Base-by-base conservation (phyloP, 2,888 invertebrate genomes). In the Tachina lurida region DNA sequence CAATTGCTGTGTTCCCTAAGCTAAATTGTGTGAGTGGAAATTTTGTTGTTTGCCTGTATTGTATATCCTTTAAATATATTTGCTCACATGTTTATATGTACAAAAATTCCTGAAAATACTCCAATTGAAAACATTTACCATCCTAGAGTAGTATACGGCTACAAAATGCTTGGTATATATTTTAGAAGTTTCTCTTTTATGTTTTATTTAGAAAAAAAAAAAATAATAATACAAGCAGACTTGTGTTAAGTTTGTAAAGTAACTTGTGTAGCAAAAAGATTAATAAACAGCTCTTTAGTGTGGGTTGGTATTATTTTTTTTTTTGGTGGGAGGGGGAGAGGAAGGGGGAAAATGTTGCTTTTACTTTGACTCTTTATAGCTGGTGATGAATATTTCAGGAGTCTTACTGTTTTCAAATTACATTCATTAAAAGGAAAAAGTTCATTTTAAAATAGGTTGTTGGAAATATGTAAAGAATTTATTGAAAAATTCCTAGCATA, bases 41-140 rank as follows among this genome's bases (percentile, higher is more conserved):
- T 31, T 31, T 3, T 65, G 4, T 10, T 41, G 7, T 17, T 17
- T 43, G 10, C 10, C 15, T 15, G 31, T 13, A 58, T 19, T 13
- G 10, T 13, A 13, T 13, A 12, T 52, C 22, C 41, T 54, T 47
- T 8, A 43, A 60, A 68, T 68, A 17, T 15, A 41, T 68, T 45
- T 39, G 7, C 31, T 15, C 2, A 7, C 39, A 10, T 62, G 17
- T 68, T 15, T 49, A n/a, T 5, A n/a, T 31, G 31, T 31, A 31
- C 0, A 1, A 2, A 19, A 65, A 65, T 76, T 31, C 63, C 54
- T 17, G 17, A 65, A 22, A 68, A 41, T 49, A 17, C 39, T 68
- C 60, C 41, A 77, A 68, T 58, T 22, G n/a, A 49, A 68, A 41
- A 68, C 39, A 49, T 19, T 68, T 22, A n/a, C 39, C 39, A 39